These are phyloP conservation scores for Mallotus villosus DNA, from an alignment of 2,797 vertebrate species.

Conservation along the genomic window DNA sequence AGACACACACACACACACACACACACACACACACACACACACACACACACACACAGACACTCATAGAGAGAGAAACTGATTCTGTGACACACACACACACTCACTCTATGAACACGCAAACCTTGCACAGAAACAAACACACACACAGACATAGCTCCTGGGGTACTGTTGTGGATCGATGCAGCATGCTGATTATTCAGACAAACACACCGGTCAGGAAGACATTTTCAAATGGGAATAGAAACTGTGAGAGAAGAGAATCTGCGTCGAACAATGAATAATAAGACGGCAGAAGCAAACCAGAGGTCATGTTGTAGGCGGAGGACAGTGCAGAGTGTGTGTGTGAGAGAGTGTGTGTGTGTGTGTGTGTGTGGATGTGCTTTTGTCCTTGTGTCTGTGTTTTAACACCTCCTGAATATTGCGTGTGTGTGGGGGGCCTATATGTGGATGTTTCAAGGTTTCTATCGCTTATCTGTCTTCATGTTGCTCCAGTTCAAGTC, in stretches of 20 bases:
- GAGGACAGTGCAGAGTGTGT: no score
- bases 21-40: background rate
- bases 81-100: background rate
- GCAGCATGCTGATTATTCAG: slow-evolving; percentile 4
- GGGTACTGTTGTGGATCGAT: slow-evolving; percentile 6
- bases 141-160: slow-evolving; percentile 2
- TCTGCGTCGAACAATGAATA: slow-evolving; percentile 21
- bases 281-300: slow-evolving; percentile 14
- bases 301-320: slow-evolving; percentile 31
- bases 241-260: background rate
- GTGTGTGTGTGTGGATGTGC: background rate
- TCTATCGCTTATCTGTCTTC: background rate
- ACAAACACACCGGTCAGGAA: slow-evolving; percentile 2
- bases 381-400: background rate
- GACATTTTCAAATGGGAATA: background rate
- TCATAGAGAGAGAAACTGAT: background rate
- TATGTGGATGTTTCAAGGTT: background rate
- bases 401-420: background rate
- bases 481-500: background rate
- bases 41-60: background rate
- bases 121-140: background rate
- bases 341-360: slow-evolving; percentile 3
- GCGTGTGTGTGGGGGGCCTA: background rate
- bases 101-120: background rate
- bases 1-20: background rate